Base-by-base conservation (phyloP, 2,888 invertebrate genomes). In the Pristionchus entomophagus region DNA sequence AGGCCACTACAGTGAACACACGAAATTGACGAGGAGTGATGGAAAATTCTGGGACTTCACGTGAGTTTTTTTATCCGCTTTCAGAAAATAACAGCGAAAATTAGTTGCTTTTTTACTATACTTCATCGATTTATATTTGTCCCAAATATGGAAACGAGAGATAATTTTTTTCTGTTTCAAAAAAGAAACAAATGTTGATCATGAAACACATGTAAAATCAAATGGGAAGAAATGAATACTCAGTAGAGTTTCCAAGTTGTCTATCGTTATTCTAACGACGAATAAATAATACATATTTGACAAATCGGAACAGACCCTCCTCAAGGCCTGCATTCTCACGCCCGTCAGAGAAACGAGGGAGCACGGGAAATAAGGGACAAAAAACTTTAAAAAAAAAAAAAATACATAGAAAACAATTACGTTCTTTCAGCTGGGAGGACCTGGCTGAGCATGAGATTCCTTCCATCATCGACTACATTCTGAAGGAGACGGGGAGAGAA, bases 381-480 rank as follows among this genome's bases (percentile, higher is more conserved):
- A 51, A 51, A 51, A 10, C n/a, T n/a, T n/a, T n/a, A n/a, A 51
- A 51, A 51, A 51, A 2, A 51, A 51, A 51, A 2, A 59, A 59
- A 2, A 59, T 4, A 14, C 3, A 35, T 4, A 35, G 2, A 19
- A 19, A 65, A 32, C 5, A 2, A 35, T 35, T 41, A 26, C 41
- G 6, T 22, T 69, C 2, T 81, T 81, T 4, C 41, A 82, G 82
- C 5, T 82, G 82, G 82, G 82, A 82, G 29, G 59, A 82, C 41
- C 82, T 82, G n/a, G 82, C 82, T 3, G 82, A 35, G 10, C 82
- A 82, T 29, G 82, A 82, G 41, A 41, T 82, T 38, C 82, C 82
- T 5, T 82, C 82, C n/a, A 82, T 82, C 26, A 59, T 82, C 41
- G 82, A 82, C 29, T 82, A 38, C 29, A 59, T 82, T 10, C 49